Conservation (phyloP, 2,888 invertebrate genomes). For the Drosophila leonis region DNA sequence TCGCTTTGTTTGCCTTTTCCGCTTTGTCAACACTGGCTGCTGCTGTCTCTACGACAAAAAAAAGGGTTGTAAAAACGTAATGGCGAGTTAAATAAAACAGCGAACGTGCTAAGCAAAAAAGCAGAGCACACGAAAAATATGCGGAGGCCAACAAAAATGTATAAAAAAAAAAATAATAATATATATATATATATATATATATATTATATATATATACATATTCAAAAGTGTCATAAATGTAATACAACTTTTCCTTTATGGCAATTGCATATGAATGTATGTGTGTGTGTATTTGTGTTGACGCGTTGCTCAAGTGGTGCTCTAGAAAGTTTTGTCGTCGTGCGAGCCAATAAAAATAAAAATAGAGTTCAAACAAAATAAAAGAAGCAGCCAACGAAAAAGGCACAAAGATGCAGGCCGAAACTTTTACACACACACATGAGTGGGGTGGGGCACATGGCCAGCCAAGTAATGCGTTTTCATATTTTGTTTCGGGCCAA, state of each 20-base stretch:
- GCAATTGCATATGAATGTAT: constrained; percentile 30
- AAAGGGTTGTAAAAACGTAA: constrained; percentile 81
- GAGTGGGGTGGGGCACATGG: neutral
- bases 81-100: constrained; percentile 80
- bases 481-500: constrained; percentile 58
- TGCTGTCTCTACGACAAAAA: constrained; percentile 28
- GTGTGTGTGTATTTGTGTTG: constrained; percentile 46
- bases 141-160: constrained; percentile 60
- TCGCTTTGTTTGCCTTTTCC: constrained; percentile 76
- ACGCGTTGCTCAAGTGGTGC: constrained; percentile 66
- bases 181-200: too few species aligned
- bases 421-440: constrained; percentile 52
- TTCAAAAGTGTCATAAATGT: constrained; percentile 72
- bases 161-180: constrained; percentile 44
- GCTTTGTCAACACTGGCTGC: constrained; percentile 71
- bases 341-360: constrained; percentile 74
- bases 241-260: constrained; percentile 77
- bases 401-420: constrained; percentile 52
- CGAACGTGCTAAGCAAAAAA: constrained; percentile 64
- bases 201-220: constrained; percentile 38
- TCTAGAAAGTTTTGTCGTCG: constrained; percentile 63
- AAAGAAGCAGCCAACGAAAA: constrained; percentile 50
- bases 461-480: constrained; percentile 53
- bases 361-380: constrained; percentile 69
- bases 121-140: constrained; percentile 55